Conservation (phyloP, 2,797 vertebrate species). For the Zonotrichia albicollis region DNA sequence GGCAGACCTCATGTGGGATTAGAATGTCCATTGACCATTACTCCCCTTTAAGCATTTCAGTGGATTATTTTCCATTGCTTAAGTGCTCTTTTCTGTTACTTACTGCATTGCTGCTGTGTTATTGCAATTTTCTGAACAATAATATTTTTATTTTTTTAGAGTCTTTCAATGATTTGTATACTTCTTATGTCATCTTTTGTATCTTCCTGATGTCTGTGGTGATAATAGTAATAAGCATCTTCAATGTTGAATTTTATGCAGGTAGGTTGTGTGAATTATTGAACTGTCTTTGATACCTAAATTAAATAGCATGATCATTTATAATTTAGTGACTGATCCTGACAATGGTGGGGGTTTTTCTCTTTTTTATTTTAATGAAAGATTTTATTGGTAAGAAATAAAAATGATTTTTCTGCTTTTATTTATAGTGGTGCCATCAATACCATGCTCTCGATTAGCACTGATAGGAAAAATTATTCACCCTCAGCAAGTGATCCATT, state of each 20-base stretch:
- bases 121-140: background rate
- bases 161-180: conserved; percentile 80
- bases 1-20: background rate
- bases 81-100: background rate
- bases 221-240: conserved; percentile 84
- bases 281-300: background rate
- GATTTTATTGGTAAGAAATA: background rate
- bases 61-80: background rate
- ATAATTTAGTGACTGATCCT: background rate
- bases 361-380: no score
- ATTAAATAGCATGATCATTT: background rate
- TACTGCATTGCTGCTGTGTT: background rate
- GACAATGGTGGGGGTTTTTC: rapidly evolving
- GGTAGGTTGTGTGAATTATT: conserved; percentile 75
- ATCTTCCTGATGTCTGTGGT: conserved; percentile 86
- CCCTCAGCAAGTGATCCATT: conserved; percentile 88
- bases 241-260: conserved; percentile 90
- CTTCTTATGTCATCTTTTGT: conserved; percentile 83
- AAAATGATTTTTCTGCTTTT: background rate
- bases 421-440: conserved; percentile 87
- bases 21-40: background rate
- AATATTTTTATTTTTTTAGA: conserved; percentile 69
- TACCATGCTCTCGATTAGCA: conserved; percentile 91
- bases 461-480: conserved; percentile 89
- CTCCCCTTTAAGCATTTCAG: background rate